These are phyloP conservation scores for Hemichromis elongatus DNA, from an alignment of 2,113 vertebrate genomes.

Conservation along the genomic window DNA sequence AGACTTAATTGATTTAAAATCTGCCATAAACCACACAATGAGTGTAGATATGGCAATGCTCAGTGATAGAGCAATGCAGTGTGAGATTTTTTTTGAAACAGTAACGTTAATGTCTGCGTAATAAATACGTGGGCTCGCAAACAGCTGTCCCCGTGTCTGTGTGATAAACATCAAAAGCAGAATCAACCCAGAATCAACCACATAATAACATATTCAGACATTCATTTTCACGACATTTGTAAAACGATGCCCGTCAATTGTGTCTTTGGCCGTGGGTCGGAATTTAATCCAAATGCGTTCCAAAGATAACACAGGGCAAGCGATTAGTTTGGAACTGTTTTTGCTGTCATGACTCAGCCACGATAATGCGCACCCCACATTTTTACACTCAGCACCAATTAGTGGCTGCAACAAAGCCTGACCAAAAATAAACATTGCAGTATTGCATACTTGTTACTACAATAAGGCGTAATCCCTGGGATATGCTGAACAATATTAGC, in stretches of 20 bases:
- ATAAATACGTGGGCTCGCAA: conserved; percentile 43
- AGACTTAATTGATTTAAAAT: conserved; percentile 86
- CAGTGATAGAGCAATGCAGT: conserved; percentile 24
- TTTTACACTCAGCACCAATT: conserved; percentile 66
- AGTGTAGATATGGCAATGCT: conserved; percentile 56
- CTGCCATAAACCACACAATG: conserved; percentile 76
- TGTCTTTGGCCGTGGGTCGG: not conserved
- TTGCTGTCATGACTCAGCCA: conserved; percentile 43
- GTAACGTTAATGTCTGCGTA: conserved; percentile 32
- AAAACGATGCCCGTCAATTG: conserved; percentile 13
- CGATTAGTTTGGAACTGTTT: conserved; percentile 31
- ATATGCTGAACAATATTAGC: conserved; percentile 75
- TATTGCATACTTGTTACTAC: conserved; percentile 69
- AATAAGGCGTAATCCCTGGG: conserved; percentile 70
- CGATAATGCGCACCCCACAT: conserved; percentile 43
- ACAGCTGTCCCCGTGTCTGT: conserved; percentile 41
- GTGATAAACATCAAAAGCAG: conserved; percentile 40
- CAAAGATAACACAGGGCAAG: conserved; percentile 34
- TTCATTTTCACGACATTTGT: conserved; percentile 20
- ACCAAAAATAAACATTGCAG: conserved; percentile 69
- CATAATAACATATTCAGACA: conserved; percentile 1
- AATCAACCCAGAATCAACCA: not conserved
- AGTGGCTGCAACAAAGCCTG: conserved; percentile 66
- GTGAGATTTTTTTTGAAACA: conserved; percentile 12
- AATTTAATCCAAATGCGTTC: conserved; percentile 32